Conservation (phyloP, 2,113 vertebrate species). For the Synodontis membranacea region DNA sequence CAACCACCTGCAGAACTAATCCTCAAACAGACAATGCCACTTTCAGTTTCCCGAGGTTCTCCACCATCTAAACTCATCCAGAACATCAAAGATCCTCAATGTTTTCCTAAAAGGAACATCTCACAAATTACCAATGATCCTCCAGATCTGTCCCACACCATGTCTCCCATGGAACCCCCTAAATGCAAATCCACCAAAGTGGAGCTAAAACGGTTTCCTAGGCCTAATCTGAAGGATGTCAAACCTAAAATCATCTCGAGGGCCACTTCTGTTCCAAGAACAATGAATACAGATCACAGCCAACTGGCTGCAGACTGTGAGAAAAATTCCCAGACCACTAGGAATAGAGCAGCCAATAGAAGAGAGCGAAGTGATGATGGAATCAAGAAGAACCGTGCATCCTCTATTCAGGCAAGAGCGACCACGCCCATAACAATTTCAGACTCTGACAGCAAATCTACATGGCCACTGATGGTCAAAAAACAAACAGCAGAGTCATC, state of each 20-base stretch:
- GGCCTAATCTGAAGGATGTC: slow-evolving; percentile 54
- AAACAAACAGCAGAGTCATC: not conserved
- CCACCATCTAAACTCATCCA: not conserved
- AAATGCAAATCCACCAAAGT: slow-evolving; percentile 27
- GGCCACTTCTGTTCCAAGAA: slow-evolving; percentile 8
- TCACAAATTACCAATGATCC: slow-evolving; percentile 14
- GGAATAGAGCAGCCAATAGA: slow-evolving; percentile 5
- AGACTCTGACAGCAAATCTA: slow-evolving; percentile 20
- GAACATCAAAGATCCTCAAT: not conserved
- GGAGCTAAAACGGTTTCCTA: slow-evolving; percentile 46
- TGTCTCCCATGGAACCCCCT: not conserved
- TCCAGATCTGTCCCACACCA: not conserved
- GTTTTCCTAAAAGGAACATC: not conserved
- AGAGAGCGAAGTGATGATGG: slow-evolving; percentile 48
- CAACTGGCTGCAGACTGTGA: slow-evolving; percentile 17
- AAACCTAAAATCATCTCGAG: slow-evolving; percentile 60
- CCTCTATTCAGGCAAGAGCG: slow-evolving; percentile 51
- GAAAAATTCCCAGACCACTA: slow-evolving; percentile 37
- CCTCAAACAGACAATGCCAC: not conserved
- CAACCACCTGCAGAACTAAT: not conserved
- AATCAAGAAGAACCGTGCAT: slow-evolving; percentile 44
- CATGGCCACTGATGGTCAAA: not conserved
- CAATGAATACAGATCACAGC: not conserved
- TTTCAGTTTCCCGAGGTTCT: not conserved
- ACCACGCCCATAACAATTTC: slow-evolving; percentile 30